Conservation (phyloP, 2,888 invertebrate genomes). For the Drosophila phalerata region DNA sequence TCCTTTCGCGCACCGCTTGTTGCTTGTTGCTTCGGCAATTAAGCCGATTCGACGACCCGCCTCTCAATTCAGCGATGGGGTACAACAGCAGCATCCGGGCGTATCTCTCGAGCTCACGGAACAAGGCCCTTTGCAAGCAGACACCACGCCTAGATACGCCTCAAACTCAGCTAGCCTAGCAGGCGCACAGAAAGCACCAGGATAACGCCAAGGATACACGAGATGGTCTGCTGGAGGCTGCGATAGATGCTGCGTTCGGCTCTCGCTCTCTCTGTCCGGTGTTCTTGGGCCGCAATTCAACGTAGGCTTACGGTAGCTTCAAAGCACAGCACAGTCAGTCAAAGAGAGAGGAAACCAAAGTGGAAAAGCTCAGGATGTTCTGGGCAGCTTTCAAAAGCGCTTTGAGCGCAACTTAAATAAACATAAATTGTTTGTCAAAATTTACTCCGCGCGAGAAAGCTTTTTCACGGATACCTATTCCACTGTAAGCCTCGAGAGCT, state of each 20-base stretch:
- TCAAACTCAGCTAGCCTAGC: constrained; percentile 85
- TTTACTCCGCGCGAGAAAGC: too few relatives aligned
- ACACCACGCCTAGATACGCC: constrained; percentile 86
- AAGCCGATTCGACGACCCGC: constrained; percentile 31
- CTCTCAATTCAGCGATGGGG: constrained; percentile 45
- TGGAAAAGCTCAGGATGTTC: neutral
- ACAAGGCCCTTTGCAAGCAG: constrained; percentile 44
- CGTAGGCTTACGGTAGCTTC: constrained; percentile 47
- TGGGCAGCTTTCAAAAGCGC: neutral
- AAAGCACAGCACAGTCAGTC: constrained; percentile 19
- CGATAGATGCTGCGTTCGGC: constrained; percentile 11
- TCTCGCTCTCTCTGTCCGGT: constrained; percentile 6
- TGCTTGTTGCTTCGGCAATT: constrained; percentile 59
- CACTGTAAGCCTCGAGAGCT: too few relatives aligned
- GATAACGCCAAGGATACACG: constrained; percentile 19
- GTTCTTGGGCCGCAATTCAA: constrained; percentile 36
- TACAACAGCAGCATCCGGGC: constrained; percentile 48
- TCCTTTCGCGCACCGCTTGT: constrained; percentile 37
- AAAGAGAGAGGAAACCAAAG: neutral
- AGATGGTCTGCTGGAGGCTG: constrained; percentile 48
- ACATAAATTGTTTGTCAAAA: neutral
- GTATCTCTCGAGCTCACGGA: constrained; percentile 73
- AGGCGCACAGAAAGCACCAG: constrained; percentile 80
- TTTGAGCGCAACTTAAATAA: neutral
- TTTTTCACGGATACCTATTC: too few relatives aligned